These are phyloP conservation scores for Drosophila tanythrix DNA, from an alignment of 2,888 invertebrate genomes.

Conservation along the genomic window DNA sequence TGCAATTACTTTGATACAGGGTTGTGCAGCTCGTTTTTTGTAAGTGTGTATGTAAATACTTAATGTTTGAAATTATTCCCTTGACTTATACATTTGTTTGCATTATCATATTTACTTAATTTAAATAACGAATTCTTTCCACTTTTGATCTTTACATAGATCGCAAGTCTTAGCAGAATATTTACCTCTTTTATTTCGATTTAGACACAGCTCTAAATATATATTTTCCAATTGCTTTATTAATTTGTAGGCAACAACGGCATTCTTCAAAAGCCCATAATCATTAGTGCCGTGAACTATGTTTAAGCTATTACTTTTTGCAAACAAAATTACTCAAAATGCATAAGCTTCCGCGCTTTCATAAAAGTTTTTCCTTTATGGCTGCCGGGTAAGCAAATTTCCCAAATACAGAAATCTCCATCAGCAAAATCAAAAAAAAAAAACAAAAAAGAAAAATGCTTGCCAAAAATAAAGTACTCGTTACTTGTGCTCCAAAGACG, in stretches of 20 bases:
- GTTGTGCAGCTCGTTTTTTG: not conserved
- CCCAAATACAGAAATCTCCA: constrained; percentile 25
- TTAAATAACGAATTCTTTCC: not conserved
- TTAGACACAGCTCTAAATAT: not conserved
- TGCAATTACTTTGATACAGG: not conserved
- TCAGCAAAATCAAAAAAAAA: not conserved
- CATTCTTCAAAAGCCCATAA: not conserved
- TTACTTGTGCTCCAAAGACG: constrained; percentile 38
- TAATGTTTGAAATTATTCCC: not conserved
- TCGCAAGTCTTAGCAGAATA: not conserved
- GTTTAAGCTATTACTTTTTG: not conserved
- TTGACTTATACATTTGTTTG: not conserved
- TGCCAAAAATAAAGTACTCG: constrained; percentile 23
- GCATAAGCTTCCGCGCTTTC: constrained; percentile 49
- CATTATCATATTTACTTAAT: not conserved
- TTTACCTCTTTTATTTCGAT: not conserved
- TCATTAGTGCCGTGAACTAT: not conserved
- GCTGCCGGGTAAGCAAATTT: constrained; percentile 47
- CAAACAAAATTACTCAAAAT: constrained; percentile 5
- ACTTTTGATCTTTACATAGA: not conserved
- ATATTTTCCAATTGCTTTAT: not conserved
- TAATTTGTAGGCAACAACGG: not conserved
- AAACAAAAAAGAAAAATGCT: not conserved
- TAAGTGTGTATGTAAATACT: not conserved
- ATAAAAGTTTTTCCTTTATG: constrained; percentile 23